Conservation (phyloP, 1,140 invertebrate species). For the Eriosoma lanigerum region DNA sequence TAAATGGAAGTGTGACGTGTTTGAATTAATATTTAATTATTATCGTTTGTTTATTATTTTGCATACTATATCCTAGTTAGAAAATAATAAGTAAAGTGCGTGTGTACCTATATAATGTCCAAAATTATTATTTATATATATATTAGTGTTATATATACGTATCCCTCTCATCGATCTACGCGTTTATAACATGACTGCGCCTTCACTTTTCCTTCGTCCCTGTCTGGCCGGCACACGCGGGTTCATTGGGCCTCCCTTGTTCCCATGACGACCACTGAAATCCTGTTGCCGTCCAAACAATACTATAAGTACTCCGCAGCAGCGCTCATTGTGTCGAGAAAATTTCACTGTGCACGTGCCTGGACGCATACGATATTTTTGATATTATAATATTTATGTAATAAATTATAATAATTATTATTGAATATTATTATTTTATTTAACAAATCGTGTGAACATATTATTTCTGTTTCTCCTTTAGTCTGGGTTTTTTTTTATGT, state of each 20-base stretch:
- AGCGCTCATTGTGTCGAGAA: neutral
- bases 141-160: constrained; percentile 4
- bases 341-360: neutral
- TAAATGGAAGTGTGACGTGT: neutral
- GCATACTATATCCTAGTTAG: neutral
- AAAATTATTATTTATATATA: neutral
- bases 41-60: neutral
- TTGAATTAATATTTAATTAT: neutral
- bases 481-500: neutral
- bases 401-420: neutral
- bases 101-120: neutral
- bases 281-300: constrained; percentile 51
- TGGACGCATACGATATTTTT: neutral
- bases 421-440: no score
- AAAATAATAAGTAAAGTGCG: neutral
- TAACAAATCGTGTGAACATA: neutral
- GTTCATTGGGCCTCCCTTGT: constrained; percentile 42
- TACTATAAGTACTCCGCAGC: neutral
- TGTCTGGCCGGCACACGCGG: constrained; percentile 29
- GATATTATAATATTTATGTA: neutral
- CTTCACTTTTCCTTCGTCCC: neutral
- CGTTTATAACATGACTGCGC: constrained; percentile 25
- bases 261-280: constrained; percentile 27
- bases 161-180: constrained; percentile 42
- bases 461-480: neutral